phyloP scores from a whole-genome alignment of 2,888 invertebrate genomes.

The Resseliella maxima region DNA sequence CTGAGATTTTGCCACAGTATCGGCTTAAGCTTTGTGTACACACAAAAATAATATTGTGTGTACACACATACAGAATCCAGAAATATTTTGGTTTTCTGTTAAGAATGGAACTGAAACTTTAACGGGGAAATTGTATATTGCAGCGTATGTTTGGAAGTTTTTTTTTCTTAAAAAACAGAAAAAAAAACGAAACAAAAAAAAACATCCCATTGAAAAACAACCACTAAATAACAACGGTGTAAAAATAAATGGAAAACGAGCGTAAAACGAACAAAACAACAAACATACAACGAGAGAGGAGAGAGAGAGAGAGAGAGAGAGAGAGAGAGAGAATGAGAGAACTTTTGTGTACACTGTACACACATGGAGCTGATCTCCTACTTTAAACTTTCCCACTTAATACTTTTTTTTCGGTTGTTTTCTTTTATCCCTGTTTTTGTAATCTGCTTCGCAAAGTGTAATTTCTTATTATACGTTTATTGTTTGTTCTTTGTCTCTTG shows the following conservation, averaged over 20 bases:
- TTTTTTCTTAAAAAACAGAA: neutral
- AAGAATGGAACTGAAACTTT: neutral
- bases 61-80: neutral
- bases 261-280: neutral
- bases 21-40: neutral
- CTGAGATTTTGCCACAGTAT: neutral
- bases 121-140: neutral
- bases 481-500: constrained; percentile 53
- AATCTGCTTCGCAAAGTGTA: constrained; percentile 15
- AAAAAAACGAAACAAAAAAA: too few species aligned
- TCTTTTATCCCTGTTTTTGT: neutral
- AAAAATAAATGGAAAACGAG: constrained; percentile 22
- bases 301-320: neutral
- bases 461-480: constrained; percentile 51
- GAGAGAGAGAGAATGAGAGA: neutral
- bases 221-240: neutral
- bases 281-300: neutral
- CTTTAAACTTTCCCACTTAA: constrained; percentile 49
- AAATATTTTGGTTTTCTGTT: too few species aligned
- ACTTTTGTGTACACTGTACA: neutral
- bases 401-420: constrained; percentile 41
- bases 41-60: neutral
- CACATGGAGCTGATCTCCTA: constrained; percentile 43
- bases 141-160: neutral
- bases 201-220: neutral